Evolutionary conservation across 1,140 invertebrate species (phyloP).

Genomic region (Trinorchestia longiramus): DNA sequence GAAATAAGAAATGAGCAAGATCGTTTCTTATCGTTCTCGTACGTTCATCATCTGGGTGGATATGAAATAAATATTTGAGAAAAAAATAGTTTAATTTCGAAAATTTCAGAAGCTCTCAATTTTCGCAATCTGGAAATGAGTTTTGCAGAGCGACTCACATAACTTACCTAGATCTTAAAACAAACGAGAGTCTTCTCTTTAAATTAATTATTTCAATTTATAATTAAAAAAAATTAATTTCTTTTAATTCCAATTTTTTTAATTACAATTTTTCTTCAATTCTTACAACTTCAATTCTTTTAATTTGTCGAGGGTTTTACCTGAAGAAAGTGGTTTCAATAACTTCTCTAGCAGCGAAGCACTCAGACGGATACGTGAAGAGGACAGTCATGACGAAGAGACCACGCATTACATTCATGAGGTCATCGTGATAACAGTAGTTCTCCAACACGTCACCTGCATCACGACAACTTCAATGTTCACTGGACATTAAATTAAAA

Average conservation of each 20-base stretch:
- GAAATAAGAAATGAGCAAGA: no score
- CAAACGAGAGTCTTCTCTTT: no score
- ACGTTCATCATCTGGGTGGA: not conserved
- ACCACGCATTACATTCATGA: conserved; percentile 86
- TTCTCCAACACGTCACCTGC: conserved; percentile 88
- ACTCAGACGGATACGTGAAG: conserved; percentile 88
- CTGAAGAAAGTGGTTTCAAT: conserved; percentile 71
- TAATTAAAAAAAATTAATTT: no score
- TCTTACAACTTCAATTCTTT: not conserved
- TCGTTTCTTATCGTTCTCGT: not conserved
- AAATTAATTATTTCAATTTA: no score
- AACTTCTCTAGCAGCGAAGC: conserved; percentile 89
- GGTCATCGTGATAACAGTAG: conserved; percentile 87
- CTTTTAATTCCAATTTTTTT: no score
- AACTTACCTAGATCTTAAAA: not conserved
- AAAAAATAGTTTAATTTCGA: not conserved
- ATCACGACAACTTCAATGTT: conserved; percentile 60
- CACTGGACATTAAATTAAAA: not conserved
- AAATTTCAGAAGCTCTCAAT: not conserved
- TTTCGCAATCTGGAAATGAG: not conserved
- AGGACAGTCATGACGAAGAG: conserved; percentile 86
- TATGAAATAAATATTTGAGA: not conserved
- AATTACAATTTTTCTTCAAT: no score
- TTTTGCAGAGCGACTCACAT: not conserved
- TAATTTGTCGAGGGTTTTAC: not conserved